phyloP scores from a whole-genome alignment of 2,797 vertebrate genomes.

The Acipenser oxyrinchus region DNA sequence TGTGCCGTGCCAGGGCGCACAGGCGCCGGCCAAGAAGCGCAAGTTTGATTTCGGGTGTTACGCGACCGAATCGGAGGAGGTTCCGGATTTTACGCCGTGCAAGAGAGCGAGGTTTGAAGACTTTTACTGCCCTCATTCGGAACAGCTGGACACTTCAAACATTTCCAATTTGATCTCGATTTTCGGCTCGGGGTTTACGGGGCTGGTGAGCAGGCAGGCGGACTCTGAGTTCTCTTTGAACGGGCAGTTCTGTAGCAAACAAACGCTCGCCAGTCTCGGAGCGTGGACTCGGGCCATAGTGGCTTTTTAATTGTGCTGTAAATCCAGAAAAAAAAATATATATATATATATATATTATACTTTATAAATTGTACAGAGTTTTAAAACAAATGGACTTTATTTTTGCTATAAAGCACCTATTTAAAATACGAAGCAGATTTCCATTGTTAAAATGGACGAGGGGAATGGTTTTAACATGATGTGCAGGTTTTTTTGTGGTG shows the following conservation, averaged over 20 bases:
- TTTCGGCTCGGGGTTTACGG: constrained; percentile 82
- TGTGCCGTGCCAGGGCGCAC: constrained; percentile 62
- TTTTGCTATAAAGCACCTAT: constrained; percentile 74
- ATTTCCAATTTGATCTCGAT: constrained; percentile 90
- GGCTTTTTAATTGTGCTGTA: constrained; percentile 66
- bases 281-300: constrained; percentile 89
- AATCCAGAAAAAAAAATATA: constrained; percentile 40
- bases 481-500: constrained; percentile 18
- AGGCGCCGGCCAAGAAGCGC: constrained; percentile 55
- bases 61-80: constrained; percentile 61
- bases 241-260: constrained; percentile 79
- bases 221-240: constrained; percentile 80
- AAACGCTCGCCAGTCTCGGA: constrained; percentile 76
- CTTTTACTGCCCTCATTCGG: constrained; percentile 47
- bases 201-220: constrained; percentile 79
- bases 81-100: constrained; percentile 64
- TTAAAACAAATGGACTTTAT: constrained; percentile 63
- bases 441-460: constrained; percentile 30
- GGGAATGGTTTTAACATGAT: constrained; percentile 37
- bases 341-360: constrained; percentile 55
- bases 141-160: constrained; percentile 73
- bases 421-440: constrained; percentile 57
- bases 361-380: constrained; percentile 41
- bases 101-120: constrained; percentile 77
- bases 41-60: constrained; percentile 62